Conservation (phyloP, 2,113 vertebrate species). For the Psilopogon haemacephalus region DNA sequence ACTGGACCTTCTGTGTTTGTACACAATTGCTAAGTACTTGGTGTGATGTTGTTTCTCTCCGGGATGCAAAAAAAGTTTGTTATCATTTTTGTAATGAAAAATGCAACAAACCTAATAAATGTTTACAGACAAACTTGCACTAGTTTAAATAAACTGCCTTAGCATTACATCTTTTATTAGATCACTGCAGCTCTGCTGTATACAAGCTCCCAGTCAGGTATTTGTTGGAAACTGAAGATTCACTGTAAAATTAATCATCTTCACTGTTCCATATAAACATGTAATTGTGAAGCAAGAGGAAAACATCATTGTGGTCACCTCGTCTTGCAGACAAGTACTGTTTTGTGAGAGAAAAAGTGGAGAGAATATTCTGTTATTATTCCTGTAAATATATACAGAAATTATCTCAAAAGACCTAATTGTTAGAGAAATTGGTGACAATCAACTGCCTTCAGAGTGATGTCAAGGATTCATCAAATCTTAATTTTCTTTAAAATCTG, state of each 20-base stretch:
- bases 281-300: not conserved
- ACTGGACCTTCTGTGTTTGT: not conserved
- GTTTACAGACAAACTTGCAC: conserved; percentile 27
- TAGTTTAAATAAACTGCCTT: conserved; percentile 37
- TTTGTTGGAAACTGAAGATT: not conserved
- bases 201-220: not conserved
- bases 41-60: not conserved
- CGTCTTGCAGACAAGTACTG: not conserved
- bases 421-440: not conserved
- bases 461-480: not conserved
- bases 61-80: not conserved
- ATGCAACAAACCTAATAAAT: not conserved
- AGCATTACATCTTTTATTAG: not conserved
- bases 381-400: not conserved
- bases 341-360: not conserved
- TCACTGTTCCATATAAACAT: not conserved
- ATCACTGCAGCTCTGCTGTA: not conserved
- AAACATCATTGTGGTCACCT: not conserved
- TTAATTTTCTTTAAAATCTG: not conserved
- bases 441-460: not conserved
- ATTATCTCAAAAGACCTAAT: not conserved
- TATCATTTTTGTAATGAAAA: not conserved
- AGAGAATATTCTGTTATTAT: not conserved
- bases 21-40: not conserved
- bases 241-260: not conserved